A percentile compares a stretch with the other conserved stretches of the same genome.
phyloP scores from a whole-genome alignment of 2,113 vertebrate species.

The Cynoglossus semilaevis region DNA sequence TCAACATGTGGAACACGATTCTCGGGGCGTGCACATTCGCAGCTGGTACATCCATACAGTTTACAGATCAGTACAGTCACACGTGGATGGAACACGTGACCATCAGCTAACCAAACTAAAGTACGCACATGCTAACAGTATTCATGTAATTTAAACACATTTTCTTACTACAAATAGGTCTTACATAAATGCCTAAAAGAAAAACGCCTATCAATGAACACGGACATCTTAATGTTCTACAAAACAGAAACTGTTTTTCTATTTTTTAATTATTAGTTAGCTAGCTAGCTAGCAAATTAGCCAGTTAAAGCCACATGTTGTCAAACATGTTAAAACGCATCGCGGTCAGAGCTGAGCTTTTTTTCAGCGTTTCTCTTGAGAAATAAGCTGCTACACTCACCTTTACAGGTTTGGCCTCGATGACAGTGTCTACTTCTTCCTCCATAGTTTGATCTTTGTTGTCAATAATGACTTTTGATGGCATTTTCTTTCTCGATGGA shows the following conservation, averaged over 20 bases:
- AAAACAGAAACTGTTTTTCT: no score
- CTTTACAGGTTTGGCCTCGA: conserved; percentile 45
- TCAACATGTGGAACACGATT: rapidly evolving
- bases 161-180: no score
- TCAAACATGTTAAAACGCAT: conserved; percentile 20
- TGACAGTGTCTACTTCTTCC: conserved; percentile 34
- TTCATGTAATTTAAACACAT: no score
- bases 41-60: neutral
- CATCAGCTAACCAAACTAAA: conserved; percentile 5
- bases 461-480: conserved; percentile 59
- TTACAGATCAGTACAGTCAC: neutral
- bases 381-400: conserved; percentile 36
- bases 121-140: neutral
- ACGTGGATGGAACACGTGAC: conserved; percentile 23
- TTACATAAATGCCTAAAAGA: no score
- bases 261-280: neutral
- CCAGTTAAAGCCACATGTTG: conserved; percentile 49
- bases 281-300: conserved; percentile 18
- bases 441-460: conserved; percentile 51
- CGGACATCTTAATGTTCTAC: no score
- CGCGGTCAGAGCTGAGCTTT: neutral
- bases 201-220: no score
- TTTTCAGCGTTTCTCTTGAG: neutral
- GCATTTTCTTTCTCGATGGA: conserved; percentile 63
- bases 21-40: neutral